Percentiles rank a stretch among this genome's conserved stretches.
These are phyloP conservation scores for Euclidia mi DNA, from an alignment of 2,888 invertebrate species.

Conservation along the genomic window DNA sequence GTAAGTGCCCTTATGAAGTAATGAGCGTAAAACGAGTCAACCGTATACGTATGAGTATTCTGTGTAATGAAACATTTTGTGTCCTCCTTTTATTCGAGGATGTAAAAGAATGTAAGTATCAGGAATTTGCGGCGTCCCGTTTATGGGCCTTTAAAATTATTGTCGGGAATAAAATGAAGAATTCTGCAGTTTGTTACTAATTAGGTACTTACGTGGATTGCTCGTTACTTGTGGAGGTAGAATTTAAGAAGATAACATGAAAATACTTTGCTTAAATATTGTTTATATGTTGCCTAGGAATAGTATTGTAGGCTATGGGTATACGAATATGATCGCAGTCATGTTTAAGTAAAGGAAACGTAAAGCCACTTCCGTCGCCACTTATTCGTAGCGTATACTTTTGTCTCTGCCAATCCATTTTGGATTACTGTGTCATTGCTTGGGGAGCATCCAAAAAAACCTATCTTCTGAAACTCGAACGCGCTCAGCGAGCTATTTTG, in stretches of 20 bases:
- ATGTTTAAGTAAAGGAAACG: no score
- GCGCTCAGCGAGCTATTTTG: no score
- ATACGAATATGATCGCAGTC: no score
- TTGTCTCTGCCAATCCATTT: no score
- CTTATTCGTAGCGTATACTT: no score
- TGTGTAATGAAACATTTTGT: constrained; percentile 50
- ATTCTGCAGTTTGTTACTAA: constrained; percentile 30
- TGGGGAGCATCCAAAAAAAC: no score
- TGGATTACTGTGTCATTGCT: no score
- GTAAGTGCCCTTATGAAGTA: constrained; percentile 40
- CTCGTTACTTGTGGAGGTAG: background rate
- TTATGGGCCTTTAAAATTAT: constrained; percentile 37
- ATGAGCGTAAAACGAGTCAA: constrained; percentile 53
- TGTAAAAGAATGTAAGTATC: constrained; percentile 46
- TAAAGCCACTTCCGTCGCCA: no score
- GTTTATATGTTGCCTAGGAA: no score
- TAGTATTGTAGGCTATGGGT: no score
- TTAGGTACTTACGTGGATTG: constrained; percentile 9
- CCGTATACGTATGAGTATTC: constrained; percentile 48
- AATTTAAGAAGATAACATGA: background rate
- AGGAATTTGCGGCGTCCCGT: constrained; percentile 31
- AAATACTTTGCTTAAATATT: background rate
- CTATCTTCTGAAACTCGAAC: no score
- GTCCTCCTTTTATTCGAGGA: constrained; percentile 41
- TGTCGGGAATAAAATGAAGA: constrained; percentile 32